A percentile compares a stretch with the other conserved stretches of the same genome.
phyloP scores from a whole-genome alignment of 2,113 vertebrate species.

The Oxyruncus cristatus region DNA sequence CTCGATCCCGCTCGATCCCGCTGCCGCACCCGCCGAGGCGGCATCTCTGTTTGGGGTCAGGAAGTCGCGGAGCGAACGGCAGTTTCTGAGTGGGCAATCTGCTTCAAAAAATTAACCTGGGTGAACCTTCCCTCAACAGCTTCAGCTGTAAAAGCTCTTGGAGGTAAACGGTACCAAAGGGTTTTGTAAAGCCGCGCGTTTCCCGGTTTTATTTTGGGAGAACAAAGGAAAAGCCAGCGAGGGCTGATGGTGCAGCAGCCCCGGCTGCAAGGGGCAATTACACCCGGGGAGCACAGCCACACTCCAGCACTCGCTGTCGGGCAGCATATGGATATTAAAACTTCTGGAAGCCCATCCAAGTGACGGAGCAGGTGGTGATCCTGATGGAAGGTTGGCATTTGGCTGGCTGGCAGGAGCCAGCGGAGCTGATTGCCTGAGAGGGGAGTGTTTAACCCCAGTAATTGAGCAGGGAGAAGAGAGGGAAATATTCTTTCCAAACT shows the following conservation, averaged over 20 bases:
- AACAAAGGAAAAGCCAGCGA: neutral
- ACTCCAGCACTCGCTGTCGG: neutral
- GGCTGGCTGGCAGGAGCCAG: conserved; percentile 36
- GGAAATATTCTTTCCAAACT: neutral
- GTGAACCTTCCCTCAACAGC: neutral
- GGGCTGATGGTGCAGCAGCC: neutral
- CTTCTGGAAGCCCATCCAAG: neutral
- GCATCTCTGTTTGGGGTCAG: neutral
- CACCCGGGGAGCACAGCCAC: neutral
- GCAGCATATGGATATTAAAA: conserved; percentile 51
- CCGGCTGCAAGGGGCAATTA: neutral
- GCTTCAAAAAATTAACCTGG: neutral
- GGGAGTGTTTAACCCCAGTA: neutral
- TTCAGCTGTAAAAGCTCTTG: neutral
- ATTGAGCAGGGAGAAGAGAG: neutral
- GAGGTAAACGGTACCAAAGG: accelerated
- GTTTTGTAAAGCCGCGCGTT: accelerated
- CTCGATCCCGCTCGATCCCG: accelerated
- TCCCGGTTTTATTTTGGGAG: neutral
- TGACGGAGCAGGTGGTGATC: conserved; percentile 60
- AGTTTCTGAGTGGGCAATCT: accelerated
- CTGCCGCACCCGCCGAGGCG: accelerated
- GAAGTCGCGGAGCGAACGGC: accelerated
- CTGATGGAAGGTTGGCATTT: conserved; percentile 19
- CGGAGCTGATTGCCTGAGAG: neutral